phyloP scores from a whole-genome alignment of 2,888 invertebrate genomes.

The Anodontia alba region DNA sequence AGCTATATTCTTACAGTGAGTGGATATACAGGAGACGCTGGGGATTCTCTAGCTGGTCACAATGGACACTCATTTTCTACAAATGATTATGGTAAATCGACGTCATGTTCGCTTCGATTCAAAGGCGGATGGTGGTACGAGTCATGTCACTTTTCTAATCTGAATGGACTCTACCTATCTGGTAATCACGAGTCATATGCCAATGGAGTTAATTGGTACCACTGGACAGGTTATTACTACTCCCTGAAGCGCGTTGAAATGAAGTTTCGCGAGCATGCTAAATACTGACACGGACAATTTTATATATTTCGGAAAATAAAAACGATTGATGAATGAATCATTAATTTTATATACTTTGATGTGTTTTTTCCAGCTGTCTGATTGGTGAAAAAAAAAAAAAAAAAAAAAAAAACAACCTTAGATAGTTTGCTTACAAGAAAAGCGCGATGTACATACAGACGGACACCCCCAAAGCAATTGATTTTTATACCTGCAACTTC shows the following conservation, averaged over 20 bases:
- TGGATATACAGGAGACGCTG: conserved; percentile 92
- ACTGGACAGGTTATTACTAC: not conserved
- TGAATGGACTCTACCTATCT: not conserved
- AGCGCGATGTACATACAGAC: no score
- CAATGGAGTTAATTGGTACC: not conserved
- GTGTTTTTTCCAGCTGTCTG: no score
- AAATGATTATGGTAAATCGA: conserved; percentile 90
- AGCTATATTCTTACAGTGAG: conserved; percentile 91
- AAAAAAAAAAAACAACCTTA: no score
- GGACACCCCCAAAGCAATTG: no score
- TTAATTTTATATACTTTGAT: no score
- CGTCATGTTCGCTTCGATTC: not conserved
- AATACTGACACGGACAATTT: no score
- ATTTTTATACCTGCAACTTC: no score
- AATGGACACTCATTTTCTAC: conserved; percentile 96
- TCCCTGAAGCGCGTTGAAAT: not conserved
- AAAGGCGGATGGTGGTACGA: not conserved
- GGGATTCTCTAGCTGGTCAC: conserved; percentile 94
- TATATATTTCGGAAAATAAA: no score
- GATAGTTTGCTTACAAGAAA: no score
- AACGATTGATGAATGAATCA: no score
- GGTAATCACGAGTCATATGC: not conserved
- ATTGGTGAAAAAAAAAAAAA: no score
- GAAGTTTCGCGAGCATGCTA: not conserved
- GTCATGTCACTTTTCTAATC: not conserved